These are phyloP conservation scores for Cercopithecus diana DNA, from an alignment of 2,797 vertebrate species.

Conservation along the genomic window DNA sequence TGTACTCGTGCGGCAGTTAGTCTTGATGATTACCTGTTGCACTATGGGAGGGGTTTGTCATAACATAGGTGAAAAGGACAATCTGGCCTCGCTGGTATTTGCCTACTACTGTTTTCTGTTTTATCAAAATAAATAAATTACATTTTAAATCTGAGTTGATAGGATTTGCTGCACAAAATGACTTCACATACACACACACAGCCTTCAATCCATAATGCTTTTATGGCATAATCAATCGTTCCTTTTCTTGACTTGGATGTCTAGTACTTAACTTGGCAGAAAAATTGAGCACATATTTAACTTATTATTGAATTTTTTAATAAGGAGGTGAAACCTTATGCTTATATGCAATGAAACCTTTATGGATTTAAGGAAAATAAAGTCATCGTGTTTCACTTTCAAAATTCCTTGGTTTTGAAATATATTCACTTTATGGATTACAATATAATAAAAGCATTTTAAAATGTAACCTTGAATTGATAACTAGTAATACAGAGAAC, in stretches of 20 bases:
- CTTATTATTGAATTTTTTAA: neutral
- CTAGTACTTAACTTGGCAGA: neutral
- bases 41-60: neutral
- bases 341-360: neutral
- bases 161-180: rapidly evolving
- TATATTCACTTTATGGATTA: neutral
- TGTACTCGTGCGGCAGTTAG: conserved; percentile 30
- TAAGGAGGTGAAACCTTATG: neutral
- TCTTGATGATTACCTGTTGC: conserved; percentile 38
- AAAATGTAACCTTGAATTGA: neutral
- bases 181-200: neutral
- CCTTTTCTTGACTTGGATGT: neutral
- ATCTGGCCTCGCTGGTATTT: neutral
- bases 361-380: neutral
- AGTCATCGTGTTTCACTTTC: neutral
- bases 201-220: neutral
- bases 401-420: neutral
- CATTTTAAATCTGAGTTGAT: neutral
- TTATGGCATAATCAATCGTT: neutral
- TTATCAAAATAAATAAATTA: neutral
- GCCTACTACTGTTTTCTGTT: neutral
- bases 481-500: neutral
- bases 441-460: neutral
- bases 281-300: neutral
- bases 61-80: conserved; percentile 20